phyloP scores from a whole-genome alignment of 2,888 invertebrate genomes.

The Hermaeophaga mercurialis region DNA sequence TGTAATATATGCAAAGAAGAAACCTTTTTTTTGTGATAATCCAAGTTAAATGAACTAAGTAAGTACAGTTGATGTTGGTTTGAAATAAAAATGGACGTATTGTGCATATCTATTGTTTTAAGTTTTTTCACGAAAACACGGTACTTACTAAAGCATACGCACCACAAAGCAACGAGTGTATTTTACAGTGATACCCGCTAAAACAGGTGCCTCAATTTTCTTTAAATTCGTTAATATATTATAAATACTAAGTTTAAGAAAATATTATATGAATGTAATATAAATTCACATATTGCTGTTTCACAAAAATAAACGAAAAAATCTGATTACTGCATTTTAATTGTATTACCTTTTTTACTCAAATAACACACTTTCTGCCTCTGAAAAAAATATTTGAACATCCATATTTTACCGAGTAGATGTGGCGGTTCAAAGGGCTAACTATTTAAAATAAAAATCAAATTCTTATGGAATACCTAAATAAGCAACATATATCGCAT shows the following conservation, averaged over 20 bases:
- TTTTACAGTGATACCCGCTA: slow-evolving; percentile 53
- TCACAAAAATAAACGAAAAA: slow-evolving; percentile 57
- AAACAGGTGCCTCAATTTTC: slow-evolving; percentile 56
- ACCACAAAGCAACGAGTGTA: slow-evolving; percentile 50
- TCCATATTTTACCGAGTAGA: too few species aligned
- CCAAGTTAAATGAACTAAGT: slow-evolving; percentile 5
- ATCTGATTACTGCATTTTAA: slow-evolving; percentile 8
- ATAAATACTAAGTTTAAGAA: slow-evolving; percentile 56
- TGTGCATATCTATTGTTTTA: slow-evolving; percentile 43
- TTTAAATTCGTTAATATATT: slow-evolving; percentile 53
- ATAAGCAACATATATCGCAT: too few species aligned
- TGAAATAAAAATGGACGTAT: slow-evolving; percentile 31
- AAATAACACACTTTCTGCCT: too few species aligned
- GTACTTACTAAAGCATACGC: slow-evolving; percentile 49
- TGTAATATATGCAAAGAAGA: background rate
- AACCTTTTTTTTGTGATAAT: background rate
- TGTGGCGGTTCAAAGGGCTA: too few species aligned
- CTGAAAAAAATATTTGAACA: too few species aligned
- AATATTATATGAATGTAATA: slow-evolving; percentile 56
- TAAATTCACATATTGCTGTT: slow-evolving; percentile 58
- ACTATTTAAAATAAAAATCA: too few species aligned
- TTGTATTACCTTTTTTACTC: background rate
- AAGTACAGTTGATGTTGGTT: slow-evolving; percentile 31
- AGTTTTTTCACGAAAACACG: slow-evolving; percentile 40
- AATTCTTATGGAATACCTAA: too few species aligned